Evolutionary conservation across 2,888 invertebrate species (phyloP), one percentile per base, ranked within the genome.

Genomic region (Argyresthia goedartella): DNA sequence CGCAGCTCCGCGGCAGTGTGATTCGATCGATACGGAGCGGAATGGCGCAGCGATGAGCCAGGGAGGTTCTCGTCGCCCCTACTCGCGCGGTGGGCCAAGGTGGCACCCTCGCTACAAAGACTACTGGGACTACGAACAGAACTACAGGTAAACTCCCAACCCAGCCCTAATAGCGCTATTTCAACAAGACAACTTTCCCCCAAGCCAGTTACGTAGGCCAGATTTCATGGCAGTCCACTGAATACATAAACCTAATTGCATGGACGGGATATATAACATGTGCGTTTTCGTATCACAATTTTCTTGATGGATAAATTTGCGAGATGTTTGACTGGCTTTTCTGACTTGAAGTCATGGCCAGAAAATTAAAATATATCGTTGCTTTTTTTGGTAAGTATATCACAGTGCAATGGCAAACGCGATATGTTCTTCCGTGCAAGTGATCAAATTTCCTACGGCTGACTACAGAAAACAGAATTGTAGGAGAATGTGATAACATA

Each of bases 21-120:
- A 69, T 45, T 74, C 63, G 76, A 81, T 84, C 82, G 67, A 82
- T 82, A 81, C 56, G 52, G 52, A 55, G 58, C 61, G 70, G 57
- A 59, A 82, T 81, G 81, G 76, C 79, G 77, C 76, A 74, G 66
- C 67, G 52, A 85, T 86, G 86, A 86, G 85, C 66, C 85, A 85
- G 60, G 85, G 85, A 55, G 85, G 86, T 62, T 85, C 85, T 1
- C 61, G 85, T 56, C 69, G 85, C 60, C 85, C 85, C 56, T 85
- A 80, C 59, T 84, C 84, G 57, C 84, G 84, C 62, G 85, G 85
- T 65, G 84, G 84, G 60, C 84, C 78, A 52, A 76, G 85, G 48
- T 86, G 85, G 82, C 84, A 85, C 68, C 82, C 84, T 63, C 82
- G 85, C 52, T 86, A 86, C 75, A 86, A 86, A 71, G 86, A 86